Percentiles rank a stretch among this genome's conserved stretches.
Evolutionary conservation across 2,113 vertebrate species (phyloP).

Genomic region (Ictalurus punctatus): DNA sequence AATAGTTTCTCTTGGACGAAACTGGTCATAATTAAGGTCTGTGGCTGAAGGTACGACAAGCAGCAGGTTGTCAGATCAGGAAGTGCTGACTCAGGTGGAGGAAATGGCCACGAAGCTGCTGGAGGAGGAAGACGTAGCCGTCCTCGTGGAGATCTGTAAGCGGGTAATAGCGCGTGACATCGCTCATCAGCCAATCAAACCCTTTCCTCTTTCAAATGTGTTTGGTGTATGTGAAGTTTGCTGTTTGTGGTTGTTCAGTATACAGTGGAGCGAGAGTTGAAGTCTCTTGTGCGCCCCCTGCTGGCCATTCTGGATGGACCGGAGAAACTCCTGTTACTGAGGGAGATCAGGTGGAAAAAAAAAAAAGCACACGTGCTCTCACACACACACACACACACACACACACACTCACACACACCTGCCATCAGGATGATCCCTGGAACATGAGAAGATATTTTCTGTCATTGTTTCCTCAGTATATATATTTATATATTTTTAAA

Average conservation of each 20-base stretch:
- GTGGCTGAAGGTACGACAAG: conserved; percentile 35
- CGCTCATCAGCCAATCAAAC: neutral
- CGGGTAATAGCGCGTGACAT: conserved; percentile 72
- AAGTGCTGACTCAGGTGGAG: conserved; percentile 76
- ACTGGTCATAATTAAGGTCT: conserved; percentile 29
- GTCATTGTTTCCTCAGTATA: too few relatives aligned
- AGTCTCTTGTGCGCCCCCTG: conserved; percentile 86
- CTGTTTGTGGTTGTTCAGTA: conserved; percentile 72
- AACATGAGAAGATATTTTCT: too few relatives aligned
- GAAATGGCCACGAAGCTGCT: conserved; percentile 83
- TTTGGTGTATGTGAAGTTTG: neutral
- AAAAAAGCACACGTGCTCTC: too few relatives aligned
- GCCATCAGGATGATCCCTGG: too few relatives aligned
- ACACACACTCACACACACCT: too few relatives aligned
- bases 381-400: too few relatives aligned
- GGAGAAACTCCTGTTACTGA: conserved; percentile 86
- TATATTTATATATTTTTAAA: too few relatives aligned
- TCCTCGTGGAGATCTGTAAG: conserved; percentile 85
- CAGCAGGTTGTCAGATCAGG: conserved; percentile 44
- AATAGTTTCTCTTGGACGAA: neutral
- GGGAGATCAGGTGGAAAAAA: conserved; percentile 83
- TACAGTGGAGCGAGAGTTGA: conserved; percentile 75
- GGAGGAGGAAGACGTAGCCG: conserved; percentile 82
- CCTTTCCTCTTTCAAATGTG: neutral
- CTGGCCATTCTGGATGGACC: conserved; percentile 88